Percentiles rank a stretch among this genome's conserved stretches.
These are phyloP conservation scores for Bujurquina vittata DNA, from an alignment of 2,113 vertebrate genomes.

Conservation along the genomic window DNA sequence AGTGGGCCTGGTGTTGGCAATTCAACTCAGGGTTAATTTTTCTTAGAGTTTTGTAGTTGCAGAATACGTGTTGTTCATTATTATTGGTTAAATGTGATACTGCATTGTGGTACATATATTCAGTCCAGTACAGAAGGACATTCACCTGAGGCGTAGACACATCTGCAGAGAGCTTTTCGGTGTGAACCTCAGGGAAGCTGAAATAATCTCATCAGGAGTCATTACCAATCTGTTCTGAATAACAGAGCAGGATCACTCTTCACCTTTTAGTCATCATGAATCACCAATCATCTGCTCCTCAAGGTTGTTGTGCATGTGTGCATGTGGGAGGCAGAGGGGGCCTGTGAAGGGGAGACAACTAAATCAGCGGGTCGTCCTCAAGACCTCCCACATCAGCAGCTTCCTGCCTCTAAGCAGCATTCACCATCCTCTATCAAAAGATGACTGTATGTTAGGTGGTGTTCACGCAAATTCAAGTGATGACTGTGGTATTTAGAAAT, in stretches of 20 bases:
- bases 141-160: neutral
- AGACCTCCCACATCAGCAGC: neutral
- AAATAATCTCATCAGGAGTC: neutral
- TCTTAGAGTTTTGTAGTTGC: neutral
- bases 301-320: neutral
- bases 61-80: neutral
- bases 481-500: neutral
- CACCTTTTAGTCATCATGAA: conserved; percentile 33
- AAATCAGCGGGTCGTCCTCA: conserved; percentile 3
- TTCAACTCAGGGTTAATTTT: neutral
- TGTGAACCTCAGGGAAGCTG: neutral
- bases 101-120: neutral
- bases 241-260: conserved; percentile 29
- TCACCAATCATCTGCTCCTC: conserved; percentile 42
- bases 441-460: neutral
- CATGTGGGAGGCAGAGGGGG: neutral
- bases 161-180: neutral
- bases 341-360: neutral
- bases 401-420: neutral
- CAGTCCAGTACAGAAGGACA: neutral
- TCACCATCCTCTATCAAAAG: neutral
- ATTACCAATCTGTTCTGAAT: conserved; percentile 23
- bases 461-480: neutral
- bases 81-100: neutral
- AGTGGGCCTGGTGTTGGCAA: neutral